Conservation (phyloP, 2,888 invertebrate species). For the Hemistola chrysoprasaria region DNA sequence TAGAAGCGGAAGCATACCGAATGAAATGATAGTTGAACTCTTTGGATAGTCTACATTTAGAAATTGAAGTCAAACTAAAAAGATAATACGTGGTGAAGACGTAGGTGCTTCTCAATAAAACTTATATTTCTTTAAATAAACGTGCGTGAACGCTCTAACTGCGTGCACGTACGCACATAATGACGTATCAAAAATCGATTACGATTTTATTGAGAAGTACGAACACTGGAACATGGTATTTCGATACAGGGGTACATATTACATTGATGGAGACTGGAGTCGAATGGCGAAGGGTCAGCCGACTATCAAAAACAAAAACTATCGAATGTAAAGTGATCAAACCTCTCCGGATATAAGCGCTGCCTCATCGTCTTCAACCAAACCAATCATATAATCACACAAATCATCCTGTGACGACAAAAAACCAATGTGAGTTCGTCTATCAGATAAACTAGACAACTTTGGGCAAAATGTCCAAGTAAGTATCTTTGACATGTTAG, state of each 20-base stretch:
- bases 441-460: slow-evolving; percentile 17
- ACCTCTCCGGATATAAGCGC: slow-evolving; percentile 78
- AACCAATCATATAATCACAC: slow-evolving; percentile 82
- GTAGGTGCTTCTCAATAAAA: slow-evolving; percentile 24
- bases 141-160: not conserved
- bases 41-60: slow-evolving; percentile 2
- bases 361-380: slow-evolving; percentile 81
- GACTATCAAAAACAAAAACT: slow-evolving; percentile 39
- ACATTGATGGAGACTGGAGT: slow-evolving; percentile 39
- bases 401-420: slow-evolving; percentile 79
- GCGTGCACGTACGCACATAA: not conserved
- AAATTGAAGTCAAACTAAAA: slow-evolving; percentile 28
- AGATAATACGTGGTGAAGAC: slow-evolving; percentile 32
- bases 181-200: too few species aligned
- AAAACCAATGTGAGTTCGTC: slow-evolving; percentile 47
- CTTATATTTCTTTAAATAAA: not conserved
- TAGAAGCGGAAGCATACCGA: slow-evolving; percentile 17
- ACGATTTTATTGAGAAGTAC: slow-evolving; percentile 17
- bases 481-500: not conserved
- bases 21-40: slow-evolving; percentile 7
- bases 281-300: slow-evolving; percentile 44
- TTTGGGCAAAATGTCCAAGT: not conserved
- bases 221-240: slow-evolving; percentile 14
- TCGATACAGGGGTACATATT: slow-evolving; percentile 19
- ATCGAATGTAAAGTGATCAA: slow-evolving; percentile 47